A percentile compares a stretch with the other conserved stretches of the same genome.
These are phyloP conservation scores for Schmidtea mediterranea DNA, from an alignment of 1,140 invertebrate species.

Conservation along the genomic window DNA sequence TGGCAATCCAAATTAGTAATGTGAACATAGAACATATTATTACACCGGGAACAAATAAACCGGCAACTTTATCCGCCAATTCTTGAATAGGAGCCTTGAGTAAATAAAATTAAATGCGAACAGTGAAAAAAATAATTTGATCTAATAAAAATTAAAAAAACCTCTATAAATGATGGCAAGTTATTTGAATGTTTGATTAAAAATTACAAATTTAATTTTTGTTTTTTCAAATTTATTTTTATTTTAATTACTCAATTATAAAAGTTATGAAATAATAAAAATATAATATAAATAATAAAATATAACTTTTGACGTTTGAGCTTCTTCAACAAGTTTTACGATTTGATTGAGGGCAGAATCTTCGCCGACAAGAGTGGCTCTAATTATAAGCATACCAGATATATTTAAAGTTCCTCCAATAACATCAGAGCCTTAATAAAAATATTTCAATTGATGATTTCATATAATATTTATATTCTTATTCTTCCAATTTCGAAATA, in stretches of 20 bases:
- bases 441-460: too few species aligned
- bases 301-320: constrained; percentile 59
- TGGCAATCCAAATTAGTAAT: constrained; percentile 55
- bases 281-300: too few species aligned
- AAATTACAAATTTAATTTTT: too few species aligned
- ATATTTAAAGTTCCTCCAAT: constrained; percentile 92
- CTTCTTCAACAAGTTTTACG: constrained; percentile 76
- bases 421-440: constrained; percentile 39
- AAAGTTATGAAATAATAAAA: too few species aligned
- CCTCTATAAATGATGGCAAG: too few species aligned
- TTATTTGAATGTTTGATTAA: too few species aligned
- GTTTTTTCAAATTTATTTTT: too few species aligned
- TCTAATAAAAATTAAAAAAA: too few species aligned
- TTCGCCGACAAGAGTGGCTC: constrained; percentile 78
- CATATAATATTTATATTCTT: too few species aligned
- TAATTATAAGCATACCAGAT: constrained; percentile 57
- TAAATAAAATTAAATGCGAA: neutral
- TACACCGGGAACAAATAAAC: constrained; percentile 83
- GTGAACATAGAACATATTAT: constrained; percentile 54
- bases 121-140: too few species aligned
- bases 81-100: constrained; percentile 67
- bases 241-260: too few species aligned
- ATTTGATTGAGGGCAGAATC: constrained; percentile 84
- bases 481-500: too few species aligned
- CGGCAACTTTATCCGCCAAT: constrained; percentile 72